Conservation (phyloP, 2,888 invertebrate genomes). For the Brachylomia viminalis region DNA sequence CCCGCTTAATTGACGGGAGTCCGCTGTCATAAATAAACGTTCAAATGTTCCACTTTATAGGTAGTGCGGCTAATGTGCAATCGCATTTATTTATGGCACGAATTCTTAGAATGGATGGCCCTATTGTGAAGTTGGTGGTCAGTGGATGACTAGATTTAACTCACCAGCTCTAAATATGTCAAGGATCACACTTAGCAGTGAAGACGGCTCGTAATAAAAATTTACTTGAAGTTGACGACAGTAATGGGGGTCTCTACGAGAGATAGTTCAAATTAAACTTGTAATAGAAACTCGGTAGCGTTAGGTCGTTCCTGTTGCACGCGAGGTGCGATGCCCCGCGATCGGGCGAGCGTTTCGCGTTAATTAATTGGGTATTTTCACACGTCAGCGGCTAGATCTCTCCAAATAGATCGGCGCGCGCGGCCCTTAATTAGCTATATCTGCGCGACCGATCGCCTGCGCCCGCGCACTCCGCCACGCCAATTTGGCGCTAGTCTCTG, state of each 20-base stretch:
- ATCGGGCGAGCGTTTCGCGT: conserved; percentile 84
- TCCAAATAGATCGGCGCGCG: conserved; percentile 89
- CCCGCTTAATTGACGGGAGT: conserved; percentile 71
- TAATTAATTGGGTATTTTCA: conserved; percentile 91
- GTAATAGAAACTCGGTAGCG: conserved; percentile 77
- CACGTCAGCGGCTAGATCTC: conserved; percentile 90
- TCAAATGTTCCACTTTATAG: conserved; percentile 72
- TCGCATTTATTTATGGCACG: conserved; percentile 73
- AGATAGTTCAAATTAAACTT: conserved; percentile 77
- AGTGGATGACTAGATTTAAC: conserved; percentile 55
- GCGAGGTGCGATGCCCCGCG: conserved; percentile 84
- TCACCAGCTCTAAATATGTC: conserved; percentile 43
- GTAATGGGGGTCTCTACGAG: conserved; percentile 63
- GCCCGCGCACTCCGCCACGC: conserved; percentile 88
- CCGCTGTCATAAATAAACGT: conserved; percentile 72
- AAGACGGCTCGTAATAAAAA: conserved; percentile 10
- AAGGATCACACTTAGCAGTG: conserved; percentile 14
- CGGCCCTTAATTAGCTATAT: conserved; percentile 90
- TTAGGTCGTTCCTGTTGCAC: conserved; percentile 79
- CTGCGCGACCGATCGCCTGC: conserved; percentile 84
- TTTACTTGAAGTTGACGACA: conserved; percentile 26
- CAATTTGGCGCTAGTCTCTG: conserved; percentile 88
- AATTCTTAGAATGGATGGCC: conserved; percentile 70
- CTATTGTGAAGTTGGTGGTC: conserved; percentile 67
- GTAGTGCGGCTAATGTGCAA: conserved; percentile 72